phyloP scores from a whole-genome alignment of 35 echinoderm and acorn worm genomes.

The Patiria miniata region DNA sequence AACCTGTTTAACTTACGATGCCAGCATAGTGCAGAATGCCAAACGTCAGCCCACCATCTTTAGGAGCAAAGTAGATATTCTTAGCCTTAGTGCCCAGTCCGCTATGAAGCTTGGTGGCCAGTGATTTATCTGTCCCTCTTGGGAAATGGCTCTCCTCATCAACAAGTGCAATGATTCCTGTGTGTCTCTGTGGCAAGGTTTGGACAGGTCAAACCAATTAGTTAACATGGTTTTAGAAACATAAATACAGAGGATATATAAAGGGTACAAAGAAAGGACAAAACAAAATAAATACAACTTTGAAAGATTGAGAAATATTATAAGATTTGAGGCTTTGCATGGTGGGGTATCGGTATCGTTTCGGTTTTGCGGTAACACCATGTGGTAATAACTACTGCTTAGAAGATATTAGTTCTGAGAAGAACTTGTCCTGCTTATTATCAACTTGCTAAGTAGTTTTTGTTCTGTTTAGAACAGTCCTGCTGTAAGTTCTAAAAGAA shows the following conservation, averaged over 20 bases:
- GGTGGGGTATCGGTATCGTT: too few species aligned
- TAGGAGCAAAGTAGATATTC: conserved; percentile 79
- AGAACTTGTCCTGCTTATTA: too few species aligned
- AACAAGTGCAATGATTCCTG: conserved; percentile 78
- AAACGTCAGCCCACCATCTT: conserved; percentile 77
- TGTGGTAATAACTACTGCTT: too few species aligned
- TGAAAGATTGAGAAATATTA: too few species aligned
- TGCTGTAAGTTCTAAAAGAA: too few species aligned
- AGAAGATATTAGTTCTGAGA: too few species aligned
- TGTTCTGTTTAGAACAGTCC: too few species aligned
- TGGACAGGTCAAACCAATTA: too few species aligned
- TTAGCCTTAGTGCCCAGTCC: conserved; percentile 73
- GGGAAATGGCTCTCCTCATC: conserved; percentile 98
- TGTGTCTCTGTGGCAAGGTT: conserved; percentile 65
- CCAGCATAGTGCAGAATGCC: conserved; percentile 94
- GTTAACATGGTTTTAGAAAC: not conserved
- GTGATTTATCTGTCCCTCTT: conserved; percentile 64
- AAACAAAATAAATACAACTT: not conserved
- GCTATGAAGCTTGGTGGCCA: conserved; percentile 94
- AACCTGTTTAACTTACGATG: conserved; percentile 55
- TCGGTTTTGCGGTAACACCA: too few species aligned
- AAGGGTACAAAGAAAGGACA: not conserved
- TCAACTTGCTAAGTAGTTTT: too few species aligned
- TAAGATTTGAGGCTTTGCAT: too few species aligned
- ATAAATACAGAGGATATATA: not conserved